A percentile compares a stretch with the other conserved stretches of the same genome.
These are phyloP conservation scores for Bradypus variegatus DNA, from an alignment of 2,797 vertebrate species.

Conservation along the genomic window DNA sequence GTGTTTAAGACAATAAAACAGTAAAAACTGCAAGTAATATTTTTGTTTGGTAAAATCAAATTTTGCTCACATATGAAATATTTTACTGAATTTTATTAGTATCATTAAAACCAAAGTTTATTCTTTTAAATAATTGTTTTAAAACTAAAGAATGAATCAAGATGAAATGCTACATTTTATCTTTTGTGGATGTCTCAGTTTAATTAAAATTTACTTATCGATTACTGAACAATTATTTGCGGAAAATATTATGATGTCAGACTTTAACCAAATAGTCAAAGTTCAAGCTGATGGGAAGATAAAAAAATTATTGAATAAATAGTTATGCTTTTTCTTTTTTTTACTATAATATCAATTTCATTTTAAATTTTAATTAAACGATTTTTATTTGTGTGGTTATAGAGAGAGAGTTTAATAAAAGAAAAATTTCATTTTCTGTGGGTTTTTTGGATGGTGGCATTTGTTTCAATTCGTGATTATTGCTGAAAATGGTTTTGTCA, in stretches of 20 bases:
- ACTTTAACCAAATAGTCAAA: neutral
- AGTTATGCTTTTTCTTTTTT: neutral
- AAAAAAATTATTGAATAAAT: neutral
- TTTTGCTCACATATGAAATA: neutral
- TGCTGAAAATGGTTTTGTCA: neutral
- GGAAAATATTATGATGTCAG: neutral
- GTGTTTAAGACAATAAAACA: neutral
- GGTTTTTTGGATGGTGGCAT: neutral
- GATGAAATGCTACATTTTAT: neutral
- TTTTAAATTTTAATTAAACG: constrained; percentile 36
- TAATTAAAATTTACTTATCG: neutral
- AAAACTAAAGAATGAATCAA: neutral
- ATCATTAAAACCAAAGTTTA: neutral
- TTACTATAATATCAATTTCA: neutral
- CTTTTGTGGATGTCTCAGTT: neutral
- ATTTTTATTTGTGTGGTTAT: neutral
- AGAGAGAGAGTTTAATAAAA: neutral
- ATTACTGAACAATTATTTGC: neutral
- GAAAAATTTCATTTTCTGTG: neutral
- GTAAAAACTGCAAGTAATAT: neutral
- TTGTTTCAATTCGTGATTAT: neutral
- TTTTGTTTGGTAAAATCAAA: neutral
- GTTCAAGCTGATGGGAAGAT: neutral
- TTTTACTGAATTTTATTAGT: neutral
- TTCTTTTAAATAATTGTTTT: neutral